Percentiles rank a stretch among this genome's conserved stretches.
These are phyloP conservation scores for Equus quagga DNA, from an alignment of 2,113 vertebrate species.

Conservation along the genomic window DNA sequence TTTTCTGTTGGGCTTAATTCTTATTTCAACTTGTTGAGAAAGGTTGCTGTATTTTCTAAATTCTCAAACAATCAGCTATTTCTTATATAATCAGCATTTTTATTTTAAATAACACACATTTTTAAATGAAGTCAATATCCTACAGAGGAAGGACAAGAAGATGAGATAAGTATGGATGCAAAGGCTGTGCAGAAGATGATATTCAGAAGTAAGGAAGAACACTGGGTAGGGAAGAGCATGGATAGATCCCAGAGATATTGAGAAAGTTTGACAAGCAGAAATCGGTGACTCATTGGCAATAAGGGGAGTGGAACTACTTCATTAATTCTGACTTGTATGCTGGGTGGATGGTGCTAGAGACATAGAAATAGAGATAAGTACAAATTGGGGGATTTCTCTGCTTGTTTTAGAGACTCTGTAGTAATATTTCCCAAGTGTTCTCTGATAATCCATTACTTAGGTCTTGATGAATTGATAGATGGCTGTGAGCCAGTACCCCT, in stretches of 20 bases:
- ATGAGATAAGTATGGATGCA: background rate
- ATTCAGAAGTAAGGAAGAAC: background rate
- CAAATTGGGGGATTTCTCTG: background rate
- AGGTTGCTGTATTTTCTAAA: background rate
- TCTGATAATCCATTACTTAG: background rate
- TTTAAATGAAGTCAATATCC: background rate
- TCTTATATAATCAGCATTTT: background rate
- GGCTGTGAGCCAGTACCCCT: background rate
- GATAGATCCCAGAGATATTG: background rate
- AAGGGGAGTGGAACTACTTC: background rate
- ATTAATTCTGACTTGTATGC: background rate
- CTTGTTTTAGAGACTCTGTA: background rate
- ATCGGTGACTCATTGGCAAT: background rate
- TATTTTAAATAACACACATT: slow-evolving; percentile 7
- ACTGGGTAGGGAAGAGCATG: background rate
- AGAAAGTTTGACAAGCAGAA: background rate
- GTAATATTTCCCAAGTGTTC: background rate
- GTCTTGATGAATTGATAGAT: background rate
- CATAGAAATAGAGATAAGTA: background rate
- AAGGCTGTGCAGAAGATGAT: background rate
- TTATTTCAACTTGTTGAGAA: background rate
- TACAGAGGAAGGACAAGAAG: background rate
- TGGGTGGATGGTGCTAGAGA: background rate
- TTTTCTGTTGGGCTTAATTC: background rate
- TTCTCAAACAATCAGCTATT: background rate